Base-by-base conservation (phyloP, 2,113 vertebrate species). In the Puffinus mauretanicus region DNA sequence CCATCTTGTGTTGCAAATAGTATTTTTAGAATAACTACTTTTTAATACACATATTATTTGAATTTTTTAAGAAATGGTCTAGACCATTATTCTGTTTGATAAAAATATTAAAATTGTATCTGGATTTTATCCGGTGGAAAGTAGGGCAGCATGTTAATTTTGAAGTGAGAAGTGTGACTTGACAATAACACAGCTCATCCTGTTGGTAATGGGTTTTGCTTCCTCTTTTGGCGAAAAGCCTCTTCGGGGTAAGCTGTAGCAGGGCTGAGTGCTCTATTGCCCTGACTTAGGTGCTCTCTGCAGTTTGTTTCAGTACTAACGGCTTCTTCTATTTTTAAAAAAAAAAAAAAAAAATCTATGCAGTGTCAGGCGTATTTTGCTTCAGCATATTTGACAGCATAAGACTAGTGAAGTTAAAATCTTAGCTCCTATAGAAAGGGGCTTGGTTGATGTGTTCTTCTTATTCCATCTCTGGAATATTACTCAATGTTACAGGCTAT, bases 221-320 rank as follows among this genome's bases (percentile, higher is more conserved):
- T 95, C 93, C 73, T 82, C 80, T 93, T 92, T 66, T 91, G 94
- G 65, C 80, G 54, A 81, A 40, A 64, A 82, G 64, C 57, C 42
- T 78, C 54, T 44, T 29, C 5, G n/a, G 64, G 89, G 76, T 7
- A 44, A 71, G 46, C 58, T 54, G 72, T 29, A 57, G 78, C 57
- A 5, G 8, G 66, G 64, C 66, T 0, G 1, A n/a, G 85, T 29
- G 51, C 75, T 92, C n/a, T 80, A 0, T 79, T 96, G 64, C 24
- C 86, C 70, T 15, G 18, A 7, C 22, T 80, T 88, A 70, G 46
- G 60, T 86, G 86, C 42, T 94, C 40, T 54, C 54, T 84, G 82
- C 32, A 65, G 51, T 72, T 79, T 67, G 27, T 82, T 96, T 79
- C 47, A 11, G 5, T 73, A 11, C 27, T 84, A 19, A 44, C 21